phyloP scores from a whole-genome alignment of 2,113 vertebrate species.

The Seriola rivoliana region DNA sequence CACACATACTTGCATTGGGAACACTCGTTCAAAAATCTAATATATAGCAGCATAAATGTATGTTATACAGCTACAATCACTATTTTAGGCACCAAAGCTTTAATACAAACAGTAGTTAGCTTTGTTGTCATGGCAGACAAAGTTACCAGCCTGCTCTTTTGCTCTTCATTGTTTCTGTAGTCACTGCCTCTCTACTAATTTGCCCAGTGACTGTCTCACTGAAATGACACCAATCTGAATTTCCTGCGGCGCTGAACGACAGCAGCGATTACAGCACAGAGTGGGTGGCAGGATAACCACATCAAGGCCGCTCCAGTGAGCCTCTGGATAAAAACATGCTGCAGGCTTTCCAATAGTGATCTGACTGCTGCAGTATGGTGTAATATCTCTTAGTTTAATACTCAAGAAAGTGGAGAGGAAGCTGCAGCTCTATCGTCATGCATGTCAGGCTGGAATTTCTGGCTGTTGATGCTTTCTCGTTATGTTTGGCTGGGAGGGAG shows the following conservation, averaged over 20 bases:
- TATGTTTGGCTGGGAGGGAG: slow-evolving; percentile 23
- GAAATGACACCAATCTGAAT: slow-evolving; percentile 28
- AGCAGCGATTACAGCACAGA: slow-evolving; percentile 47
- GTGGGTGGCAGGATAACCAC: slow-evolving; percentile 31
- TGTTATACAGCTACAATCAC: neutral
- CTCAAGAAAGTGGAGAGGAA: slow-evolving; percentile 27
- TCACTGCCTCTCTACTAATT: slow-evolving; percentile 1
- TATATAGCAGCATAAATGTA: neutral
- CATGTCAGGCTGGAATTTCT: slow-evolving; percentile 53
- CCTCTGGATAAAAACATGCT: slow-evolving; percentile 26
- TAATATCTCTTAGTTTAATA: slow-evolving; percentile 8
- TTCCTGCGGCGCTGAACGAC: slow-evolving; percentile 15
- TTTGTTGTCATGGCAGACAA: neutral
- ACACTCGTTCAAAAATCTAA: neutral
- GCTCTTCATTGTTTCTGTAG: neutral
- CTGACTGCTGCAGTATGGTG: slow-evolving; percentile 19
- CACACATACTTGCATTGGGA: too few species aligned
- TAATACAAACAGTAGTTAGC: neutral
- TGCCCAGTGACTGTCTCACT: slow-evolving; percentile 11
- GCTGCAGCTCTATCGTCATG: slow-evolving; percentile 30
- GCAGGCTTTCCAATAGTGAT: slow-evolving; percentile 25
- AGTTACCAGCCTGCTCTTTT: neutral
- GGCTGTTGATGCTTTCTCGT: slow-evolving; percentile 41
- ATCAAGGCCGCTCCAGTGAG: slow-evolving; percentile 26
- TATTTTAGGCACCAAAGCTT: neutral